Base-by-base conservation (phyloP, 2,888 invertebrate species). In the Dorcus parallelipipedus region DNA sequence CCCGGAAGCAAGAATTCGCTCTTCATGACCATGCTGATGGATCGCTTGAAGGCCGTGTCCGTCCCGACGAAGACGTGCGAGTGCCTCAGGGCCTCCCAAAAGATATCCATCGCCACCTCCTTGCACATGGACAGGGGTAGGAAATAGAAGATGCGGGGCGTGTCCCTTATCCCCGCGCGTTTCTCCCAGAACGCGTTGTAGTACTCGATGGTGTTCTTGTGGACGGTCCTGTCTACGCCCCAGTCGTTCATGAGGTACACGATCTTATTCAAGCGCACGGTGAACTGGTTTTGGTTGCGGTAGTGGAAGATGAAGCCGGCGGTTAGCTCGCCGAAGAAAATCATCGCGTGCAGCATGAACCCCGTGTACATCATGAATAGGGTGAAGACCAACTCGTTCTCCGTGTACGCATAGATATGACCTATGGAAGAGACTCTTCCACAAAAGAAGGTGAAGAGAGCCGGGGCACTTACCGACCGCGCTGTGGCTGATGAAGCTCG, bases 121-220 rank as follows among this genome's bases (percentile, higher is more conserved):
- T 80, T 82, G 73, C 80, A 80, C 54, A 82, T 69, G 33, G 82
- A 81, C 64, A 76, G 76, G 0, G 82, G 82, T 14, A 82, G 69
- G 6, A 80, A 62, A 38, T 70, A 66, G 54, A 82, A 74, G 20
- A 80, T 65, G 59, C 76, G 77, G 7, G 82, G 82, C 61, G 80
- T 78, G 7, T 52, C 45, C 54, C 79, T 80, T 23, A 82, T 81
- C 23, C 82, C 82, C 1, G 79, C 79, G 67, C 81, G 80, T 68
- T 81, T 80, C 60, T 80, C 79, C 82, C 82, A 82, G 9, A 82
- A 74, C 65, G 80, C 80, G 71, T 80, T 79, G 58, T 82, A 82
- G 69, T 82, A 82, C 60, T 65, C 59, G 6, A 64, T 56, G 5
- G 60, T 61, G 41, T 60, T 62, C 8, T 61, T 49, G 41, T 48